phyloP scores from a whole-genome alignment of 2,888 invertebrate species.

The Orchesellides sinensis region DNA sequence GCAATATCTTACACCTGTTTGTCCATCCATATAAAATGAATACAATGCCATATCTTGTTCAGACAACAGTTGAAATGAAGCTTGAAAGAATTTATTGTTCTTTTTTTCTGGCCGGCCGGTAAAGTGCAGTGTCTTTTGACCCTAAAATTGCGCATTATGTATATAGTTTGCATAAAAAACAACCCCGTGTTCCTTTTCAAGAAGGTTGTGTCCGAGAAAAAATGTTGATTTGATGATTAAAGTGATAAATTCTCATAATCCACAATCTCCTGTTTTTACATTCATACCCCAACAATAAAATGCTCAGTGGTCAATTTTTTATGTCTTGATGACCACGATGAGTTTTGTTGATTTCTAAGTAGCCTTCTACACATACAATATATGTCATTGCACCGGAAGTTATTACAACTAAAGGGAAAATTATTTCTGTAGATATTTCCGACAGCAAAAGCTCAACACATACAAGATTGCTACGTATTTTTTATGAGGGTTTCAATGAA shows the following conservation, averaged over 20 bases:
- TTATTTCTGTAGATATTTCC: not conserved
- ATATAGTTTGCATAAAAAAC: conserved; percentile 18
- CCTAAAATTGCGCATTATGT: too few relatives aligned
- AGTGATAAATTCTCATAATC: not conserved
- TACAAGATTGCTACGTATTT: too few relatives aligned
- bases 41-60: too few relatives aligned
- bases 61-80: too few relatives aligned
- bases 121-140: too few relatives aligned
- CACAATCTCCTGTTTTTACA: not conserved
- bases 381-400: not conserved
- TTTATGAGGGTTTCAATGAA: not conserved
- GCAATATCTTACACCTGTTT: conserved; percentile 12
- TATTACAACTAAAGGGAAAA: not conserved
- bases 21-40: not conserved
- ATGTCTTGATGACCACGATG: not conserved
- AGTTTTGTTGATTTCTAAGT: not conserved
- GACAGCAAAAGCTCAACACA: too few relatives aligned
- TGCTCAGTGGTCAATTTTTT: not conserved
- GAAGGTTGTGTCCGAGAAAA: not conserved
- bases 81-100: too few relatives aligned
- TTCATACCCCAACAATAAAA: not conserved
- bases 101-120: too few relatives aligned
- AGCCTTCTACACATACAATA: too few relatives aligned
- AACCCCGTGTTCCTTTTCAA: conserved; percentile 22
- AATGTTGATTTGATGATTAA: not conserved